phyloP scores from a whole-genome alignment of 1,140 invertebrate genomes.

The Cyclina sinensis region DNA sequence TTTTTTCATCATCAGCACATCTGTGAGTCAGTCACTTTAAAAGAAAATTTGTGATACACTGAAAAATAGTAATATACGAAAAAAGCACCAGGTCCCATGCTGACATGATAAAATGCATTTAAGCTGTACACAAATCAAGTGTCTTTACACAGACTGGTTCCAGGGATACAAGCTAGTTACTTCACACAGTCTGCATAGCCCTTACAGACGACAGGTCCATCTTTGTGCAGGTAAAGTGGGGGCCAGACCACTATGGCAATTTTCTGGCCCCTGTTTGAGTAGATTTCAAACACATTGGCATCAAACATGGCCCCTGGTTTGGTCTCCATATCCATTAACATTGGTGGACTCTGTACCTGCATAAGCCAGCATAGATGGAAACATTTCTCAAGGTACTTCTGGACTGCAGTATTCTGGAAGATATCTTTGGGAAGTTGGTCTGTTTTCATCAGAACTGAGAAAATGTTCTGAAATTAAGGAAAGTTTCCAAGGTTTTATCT shows the following conservation, averaged over 20 bases:
- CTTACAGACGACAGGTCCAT: constrained; percentile 22
- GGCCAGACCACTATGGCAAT: constrained; percentile 32
- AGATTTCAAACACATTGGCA: background rate
- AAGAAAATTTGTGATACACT: too few species aligned
- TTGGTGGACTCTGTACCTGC: constrained; percentile 36
- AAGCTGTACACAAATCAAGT: too few species aligned
- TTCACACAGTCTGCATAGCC: background rate
- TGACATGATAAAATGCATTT: too few species aligned
- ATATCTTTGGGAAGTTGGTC: background rate
- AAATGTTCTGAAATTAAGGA: background rate
- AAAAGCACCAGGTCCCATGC: too few species aligned
- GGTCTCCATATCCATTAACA: background rate
- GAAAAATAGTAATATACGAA: too few species aligned
- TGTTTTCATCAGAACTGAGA: background rate
- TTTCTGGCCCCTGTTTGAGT: background rate
- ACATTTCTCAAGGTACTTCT: constrained; percentile 1
- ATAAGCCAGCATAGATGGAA: constrained; percentile 41
- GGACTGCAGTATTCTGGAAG: background rate
- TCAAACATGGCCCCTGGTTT: background rate
- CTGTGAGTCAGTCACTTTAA: too few species aligned
- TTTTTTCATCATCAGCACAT: too few species aligned
- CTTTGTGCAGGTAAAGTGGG: constrained; percentile 31
- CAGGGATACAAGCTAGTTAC: background rate
- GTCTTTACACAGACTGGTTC: too few species aligned
- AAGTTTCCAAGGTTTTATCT: too few species aligned